These are phyloP conservation scores for Dissostichus mawsoni DNA, from an alignment of 2,113 vertebrate species.

Conservation along the genomic window DNA sequence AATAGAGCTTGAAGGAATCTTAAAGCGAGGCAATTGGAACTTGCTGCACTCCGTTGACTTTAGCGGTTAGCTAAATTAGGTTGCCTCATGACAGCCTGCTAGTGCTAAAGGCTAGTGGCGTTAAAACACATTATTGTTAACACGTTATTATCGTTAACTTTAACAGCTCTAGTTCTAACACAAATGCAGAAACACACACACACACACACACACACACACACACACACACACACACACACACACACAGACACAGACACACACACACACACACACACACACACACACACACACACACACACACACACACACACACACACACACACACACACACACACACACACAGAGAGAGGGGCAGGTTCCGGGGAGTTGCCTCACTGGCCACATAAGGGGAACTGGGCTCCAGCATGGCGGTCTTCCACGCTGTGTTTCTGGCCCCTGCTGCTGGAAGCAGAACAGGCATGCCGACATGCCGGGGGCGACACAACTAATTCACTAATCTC, in stretches of 20 bases:
- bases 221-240: too few relatives aligned
- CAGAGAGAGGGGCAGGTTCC: neutral
- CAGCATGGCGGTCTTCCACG: constrained; percentile 27
- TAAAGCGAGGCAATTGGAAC: too few relatives aligned
- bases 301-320: neutral
- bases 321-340: constrained; percentile 4
- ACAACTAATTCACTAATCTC: constrained; percentile 44
- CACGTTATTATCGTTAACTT: too few relatives aligned
- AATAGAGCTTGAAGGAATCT: too few relatives aligned
- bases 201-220: neutral
- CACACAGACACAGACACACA: too few relatives aligned
- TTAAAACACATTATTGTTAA: too few relatives aligned
- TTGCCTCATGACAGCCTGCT: too few relatives aligned
- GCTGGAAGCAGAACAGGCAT: constrained; percentile 53
- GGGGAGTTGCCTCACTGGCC: constrained; percentile 8
- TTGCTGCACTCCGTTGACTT: too few relatives aligned
- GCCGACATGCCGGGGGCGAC: constrained; percentile 29
- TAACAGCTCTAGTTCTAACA: too few relatives aligned
- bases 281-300: neutral
- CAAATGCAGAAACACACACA: neutral
- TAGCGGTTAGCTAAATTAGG: too few relatives aligned
- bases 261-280: constrained; percentile 7
- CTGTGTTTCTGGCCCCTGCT: constrained; percentile 44
- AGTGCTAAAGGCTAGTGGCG: too few relatives aligned
- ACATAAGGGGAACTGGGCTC: constrained; percentile 1